phyloP scores from a whole-genome alignment of 2,113 vertebrate species.

The Saiga tatarica region DNA sequence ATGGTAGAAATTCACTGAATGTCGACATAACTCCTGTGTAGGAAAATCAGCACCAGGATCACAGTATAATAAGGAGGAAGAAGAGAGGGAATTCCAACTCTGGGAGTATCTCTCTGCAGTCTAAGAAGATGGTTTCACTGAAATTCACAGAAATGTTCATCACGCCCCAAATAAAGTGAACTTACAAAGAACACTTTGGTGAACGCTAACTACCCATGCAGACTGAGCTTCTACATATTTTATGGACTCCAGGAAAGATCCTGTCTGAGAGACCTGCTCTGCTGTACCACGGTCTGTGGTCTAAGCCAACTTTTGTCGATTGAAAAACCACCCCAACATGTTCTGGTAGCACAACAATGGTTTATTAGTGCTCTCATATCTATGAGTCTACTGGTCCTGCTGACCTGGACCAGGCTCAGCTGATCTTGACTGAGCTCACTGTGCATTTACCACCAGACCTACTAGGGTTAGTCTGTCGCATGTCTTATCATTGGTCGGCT shows the following conservation, averaged over 20 bases:
- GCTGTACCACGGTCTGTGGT: background rate
- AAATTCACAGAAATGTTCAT: background rate
- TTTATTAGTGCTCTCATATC: background rate
- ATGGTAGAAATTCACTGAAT: background rate
- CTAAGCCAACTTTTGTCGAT: background rate
- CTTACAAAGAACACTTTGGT: background rate
- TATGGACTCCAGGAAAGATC: slow-evolving; percentile 14
- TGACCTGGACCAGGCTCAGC: background rate
- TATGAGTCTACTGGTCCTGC: background rate
- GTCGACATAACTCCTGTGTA: background rate
- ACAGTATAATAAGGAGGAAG: background rate
- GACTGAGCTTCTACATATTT: background rate
- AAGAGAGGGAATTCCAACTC: background rate
- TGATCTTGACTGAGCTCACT: background rate
- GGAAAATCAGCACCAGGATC: background rate
- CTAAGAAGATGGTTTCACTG: background rate
- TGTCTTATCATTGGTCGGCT: background rate
- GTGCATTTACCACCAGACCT: background rate
- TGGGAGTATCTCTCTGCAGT: background rate
- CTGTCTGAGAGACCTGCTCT: background rate
- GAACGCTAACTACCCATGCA: background rate
- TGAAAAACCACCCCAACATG: background rate
- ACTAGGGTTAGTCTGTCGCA: background rate
- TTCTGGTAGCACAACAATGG: background rate
- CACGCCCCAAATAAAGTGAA: background rate